Base-by-base conservation (phyloP, 2,797 vertebrate genomes). In the Hafferia zeledoni region DNA sequence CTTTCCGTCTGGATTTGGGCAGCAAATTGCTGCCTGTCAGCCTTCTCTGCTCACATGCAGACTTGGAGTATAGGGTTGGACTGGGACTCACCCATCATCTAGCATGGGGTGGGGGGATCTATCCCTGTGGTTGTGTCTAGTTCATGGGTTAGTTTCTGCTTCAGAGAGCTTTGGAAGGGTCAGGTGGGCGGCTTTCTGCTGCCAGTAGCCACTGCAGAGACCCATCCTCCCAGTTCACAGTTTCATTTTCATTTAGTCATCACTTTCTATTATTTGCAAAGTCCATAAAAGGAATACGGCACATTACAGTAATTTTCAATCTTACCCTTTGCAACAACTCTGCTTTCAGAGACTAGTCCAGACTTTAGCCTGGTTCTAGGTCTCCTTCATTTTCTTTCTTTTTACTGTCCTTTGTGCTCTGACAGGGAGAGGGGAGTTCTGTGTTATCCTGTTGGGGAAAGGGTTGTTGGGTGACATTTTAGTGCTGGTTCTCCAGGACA, bases 211-310 rank as follows among this genome's bases (percentile, higher is more conserved):
- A 10, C 74, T 87, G 60, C 88, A 80, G 90, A 69, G 68, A 60
- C 53, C 52, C 71, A 64, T 74, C 68, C 79, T 89, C 83, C 44
- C 17, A 3, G 50, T 59, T 89, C 61, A 89, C 47, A 18, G 15
- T 89, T 84, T 79, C 57, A 81, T 83, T 83, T 82, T 71, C 68
- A 77, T 90, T 85, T 90, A 77, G 67, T 93, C 63, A 67, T 84
- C 47, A 79, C 80, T 59, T 91, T 70, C 69, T 90, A 49, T 89
- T 92, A 87, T 91, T 90, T 92, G 60, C 64, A 30, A 90, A 90
- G 56, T 72, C 64, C 11, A 4, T 74, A 64, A 64, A 91, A 76
- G 55, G 68, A 84, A 61, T 63, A 75, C 46, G 83, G 53, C 50
- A 82, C 46, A 24, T 92, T 84, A 83, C 33, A 70, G 63, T 79